Conservation (phyloP, 1,140 invertebrate genomes). For the Manduca sexta region DNA sequence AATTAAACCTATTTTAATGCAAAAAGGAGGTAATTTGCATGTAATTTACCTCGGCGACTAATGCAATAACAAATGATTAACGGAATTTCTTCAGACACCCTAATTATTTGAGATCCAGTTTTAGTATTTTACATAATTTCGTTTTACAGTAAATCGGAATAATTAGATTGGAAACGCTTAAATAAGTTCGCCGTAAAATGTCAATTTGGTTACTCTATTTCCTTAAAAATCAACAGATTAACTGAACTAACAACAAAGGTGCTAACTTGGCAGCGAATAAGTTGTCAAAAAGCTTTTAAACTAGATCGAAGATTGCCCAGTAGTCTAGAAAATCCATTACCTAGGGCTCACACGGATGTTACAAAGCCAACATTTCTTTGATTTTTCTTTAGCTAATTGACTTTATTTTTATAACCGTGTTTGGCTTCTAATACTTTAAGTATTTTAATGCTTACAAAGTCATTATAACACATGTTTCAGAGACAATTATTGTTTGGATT, state of each 20-base stretch:
- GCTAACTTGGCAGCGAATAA: slow-evolving; percentile 21
- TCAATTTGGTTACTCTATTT: neutral
- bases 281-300: slow-evolving; percentile 68
- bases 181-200: neutral
- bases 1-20: too few relatives aligned
- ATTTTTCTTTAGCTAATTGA: slow-evolving; percentile 1
- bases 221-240: slow-evolving; percentile 1
- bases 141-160: too few relatives aligned
- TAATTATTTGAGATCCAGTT: too few relatives aligned
- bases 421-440: neutral
- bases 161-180: too few relatives aligned
- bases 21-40: too few relatives aligned
- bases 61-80: too few relatives aligned
- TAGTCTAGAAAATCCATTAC: slow-evolving; percentile 55
- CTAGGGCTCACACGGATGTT: slow-evolving; percentile 22
- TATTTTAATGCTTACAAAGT: slow-evolving; percentile 6
- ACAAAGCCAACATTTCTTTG: slow-evolving; percentile 5
- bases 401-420: slow-evolving; percentile 9
- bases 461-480: slow-evolving; percentile 37
- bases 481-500: slow-evolving; percentile 39
- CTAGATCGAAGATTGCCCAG: slow-evolving; percentile 46
- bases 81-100: too few relatives aligned
- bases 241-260: slow-evolving; percentile 11
- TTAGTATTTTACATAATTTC: too few relatives aligned
- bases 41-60: too few relatives aligned